Evolutionary conservation across 2,888 invertebrate genomes (phyloP).

Genomic region (Mythimna ferrago): DNA sequence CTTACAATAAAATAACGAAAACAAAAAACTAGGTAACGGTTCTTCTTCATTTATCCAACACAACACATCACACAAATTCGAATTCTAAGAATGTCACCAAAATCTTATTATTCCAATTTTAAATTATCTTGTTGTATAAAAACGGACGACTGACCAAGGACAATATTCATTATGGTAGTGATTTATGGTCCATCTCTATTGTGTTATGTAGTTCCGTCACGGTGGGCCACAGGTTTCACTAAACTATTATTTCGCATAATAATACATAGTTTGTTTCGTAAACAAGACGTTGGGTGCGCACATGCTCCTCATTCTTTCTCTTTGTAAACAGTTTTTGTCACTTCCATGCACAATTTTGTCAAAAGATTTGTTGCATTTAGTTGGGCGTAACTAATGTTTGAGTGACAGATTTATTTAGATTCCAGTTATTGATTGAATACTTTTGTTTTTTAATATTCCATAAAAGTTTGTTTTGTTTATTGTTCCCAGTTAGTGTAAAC

Average conservation of each 20-base stretch:
- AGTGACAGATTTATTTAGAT: slow-evolving; percentile 77
- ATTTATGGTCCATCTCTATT: slow-evolving; percentile 60
- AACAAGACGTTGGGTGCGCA: slow-evolving; percentile 84
- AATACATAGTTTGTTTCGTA: slow-evolving; percentile 78
- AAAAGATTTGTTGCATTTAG: slow-evolving; percentile 73
- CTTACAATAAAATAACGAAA: neutral
- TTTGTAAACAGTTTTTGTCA: slow-evolving; percentile 69
- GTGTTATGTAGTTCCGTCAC: slow-evolving; percentile 71
- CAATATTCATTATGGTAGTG: slow-evolving; percentile 56
- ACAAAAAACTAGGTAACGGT: slow-evolving; percentile 20
- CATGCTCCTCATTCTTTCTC: slow-evolving; percentile 68
- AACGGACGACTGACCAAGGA: slow-evolving; percentile 52
- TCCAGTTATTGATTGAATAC: slow-evolving; percentile 70
- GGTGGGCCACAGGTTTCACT: slow-evolving; percentile 81
- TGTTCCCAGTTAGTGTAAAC: slow-evolving; percentile 18
- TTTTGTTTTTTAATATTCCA: slow-evolving; percentile 57
- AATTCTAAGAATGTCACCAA: slow-evolving; percentile 34
- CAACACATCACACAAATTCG: slow-evolving; percentile 18
- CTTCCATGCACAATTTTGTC: slow-evolving; percentile 59
- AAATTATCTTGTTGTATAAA: slow-evolving; percentile 44
- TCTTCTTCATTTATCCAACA: neutral
- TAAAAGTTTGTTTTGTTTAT: slow-evolving; percentile 36
- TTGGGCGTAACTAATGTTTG: slow-evolving; percentile 74
- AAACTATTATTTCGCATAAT: slow-evolving; percentile 69
- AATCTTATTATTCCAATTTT: slow-evolving; percentile 39